A percentile compares a stretch with the other conserved stretches of the same genome.
These are phyloP conservation scores for Dicrostonyx torquatus DNA, from an alignment of 2,797 vertebrate species.

Conservation along the genomic window DNA sequence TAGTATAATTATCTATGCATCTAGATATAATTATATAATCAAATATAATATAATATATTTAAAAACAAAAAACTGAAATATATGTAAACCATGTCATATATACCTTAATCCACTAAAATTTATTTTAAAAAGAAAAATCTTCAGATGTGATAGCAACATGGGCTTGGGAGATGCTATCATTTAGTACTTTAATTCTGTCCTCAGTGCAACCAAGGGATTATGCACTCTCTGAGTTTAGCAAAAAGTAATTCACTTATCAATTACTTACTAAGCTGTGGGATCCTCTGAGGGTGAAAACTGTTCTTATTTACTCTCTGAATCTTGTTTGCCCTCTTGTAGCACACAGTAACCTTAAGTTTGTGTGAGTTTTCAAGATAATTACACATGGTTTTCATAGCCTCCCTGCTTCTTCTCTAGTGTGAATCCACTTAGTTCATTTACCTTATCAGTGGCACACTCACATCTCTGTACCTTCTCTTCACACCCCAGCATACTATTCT, in stretches of 20 bases:
- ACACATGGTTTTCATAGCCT: not conserved
- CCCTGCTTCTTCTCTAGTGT: not conserved
- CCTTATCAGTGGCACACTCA: not conserved
- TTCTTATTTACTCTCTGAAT: not conserved
- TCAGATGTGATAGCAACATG: constrained; percentile 38
- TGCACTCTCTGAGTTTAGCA: not conserved
- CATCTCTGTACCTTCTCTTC: not conserved
- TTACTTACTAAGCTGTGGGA: not conserved
- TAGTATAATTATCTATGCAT: not conserved
- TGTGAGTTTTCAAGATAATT: constrained; percentile 21
- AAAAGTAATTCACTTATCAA: not conserved
- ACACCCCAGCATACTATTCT: not conserved
- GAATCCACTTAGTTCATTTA: constrained; percentile 62
- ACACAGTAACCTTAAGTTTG: constrained; percentile 31
- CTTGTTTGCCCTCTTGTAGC: not conserved
- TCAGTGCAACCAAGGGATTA: not conserved
- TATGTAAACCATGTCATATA: constrained; percentile 48
- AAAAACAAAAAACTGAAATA: constrained; percentile 60
- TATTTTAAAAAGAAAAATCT: constrained; percentile 74
- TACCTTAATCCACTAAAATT: constrained; percentile 59
- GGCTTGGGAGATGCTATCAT: not conserved
- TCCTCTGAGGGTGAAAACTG: not conserved
- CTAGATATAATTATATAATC: too few relatives aligned
- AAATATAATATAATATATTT: constrained; percentile 5
- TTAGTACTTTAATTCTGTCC: constrained; percentile 22